These are phyloP conservation scores for Cephus nigrinus DNA, from an alignment of 2,888 invertebrate species.

Conservation along the genomic window DNA sequence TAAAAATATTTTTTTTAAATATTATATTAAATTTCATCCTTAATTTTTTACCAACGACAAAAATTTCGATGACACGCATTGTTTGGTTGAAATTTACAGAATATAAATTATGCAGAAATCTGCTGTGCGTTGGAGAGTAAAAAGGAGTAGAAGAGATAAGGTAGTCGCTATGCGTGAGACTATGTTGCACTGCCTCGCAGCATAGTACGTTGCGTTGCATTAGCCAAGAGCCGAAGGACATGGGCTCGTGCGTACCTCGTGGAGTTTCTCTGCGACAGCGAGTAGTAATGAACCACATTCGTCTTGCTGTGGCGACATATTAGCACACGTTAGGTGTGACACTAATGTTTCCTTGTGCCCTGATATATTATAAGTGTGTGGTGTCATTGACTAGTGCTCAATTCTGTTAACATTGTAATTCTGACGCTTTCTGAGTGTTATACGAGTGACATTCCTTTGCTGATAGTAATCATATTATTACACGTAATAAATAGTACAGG, in stretches of 20 bases:
- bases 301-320: conserved; percentile 18
- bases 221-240: conserved; percentile 6
- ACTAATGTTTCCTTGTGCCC: conserved; percentile 14
- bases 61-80: neutral
- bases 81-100: neutral
- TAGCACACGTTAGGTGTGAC: conserved; percentile 22
- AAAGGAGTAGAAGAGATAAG: neutral
- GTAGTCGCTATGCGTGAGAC: neutral
- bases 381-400: neutral
- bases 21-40: too few relatives aligned
- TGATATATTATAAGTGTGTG: conserved; percentile 3
- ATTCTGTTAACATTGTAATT: neutral
- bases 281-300: conserved; percentile 22
- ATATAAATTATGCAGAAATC: neutral
- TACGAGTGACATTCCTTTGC: neutral
- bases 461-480: neutral
- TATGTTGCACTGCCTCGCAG: neutral
- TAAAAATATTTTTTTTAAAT: too few relatives aligned
- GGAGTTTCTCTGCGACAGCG: neutral
- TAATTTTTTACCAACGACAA: neutral
- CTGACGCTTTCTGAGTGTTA: neutral
- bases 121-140: neutral
- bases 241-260: conserved; percentile 10
- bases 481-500: neutral
- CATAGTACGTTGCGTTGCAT: neutral